Evolutionary conservation across 2,888 invertebrate genomes (phyloP).

Genomic region (Colletes collaris): DNA sequence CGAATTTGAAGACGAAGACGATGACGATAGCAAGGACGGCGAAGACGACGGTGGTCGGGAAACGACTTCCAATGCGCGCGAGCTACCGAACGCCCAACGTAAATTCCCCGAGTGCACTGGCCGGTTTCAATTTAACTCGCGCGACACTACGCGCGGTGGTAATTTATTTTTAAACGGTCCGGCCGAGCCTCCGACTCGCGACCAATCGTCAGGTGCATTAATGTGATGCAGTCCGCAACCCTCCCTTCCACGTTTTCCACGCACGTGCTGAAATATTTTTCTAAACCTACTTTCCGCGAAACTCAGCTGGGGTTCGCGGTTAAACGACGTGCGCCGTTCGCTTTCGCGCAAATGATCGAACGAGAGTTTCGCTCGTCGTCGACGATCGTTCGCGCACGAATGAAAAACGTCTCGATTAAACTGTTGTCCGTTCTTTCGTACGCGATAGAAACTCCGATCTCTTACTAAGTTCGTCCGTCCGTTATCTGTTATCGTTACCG

Average conservation of each 20-base stretch:
- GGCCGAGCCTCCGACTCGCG: conserved; percentile 70
- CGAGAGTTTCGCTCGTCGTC: too few relatives aligned
- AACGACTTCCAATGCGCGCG: not conserved
- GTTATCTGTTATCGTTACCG: not conserved
- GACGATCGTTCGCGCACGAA: not conserved
- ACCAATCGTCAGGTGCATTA: conserved; percentile 69
- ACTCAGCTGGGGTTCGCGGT: too few relatives aligned
- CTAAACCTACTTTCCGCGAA: not conserved
- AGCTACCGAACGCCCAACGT: conserved; percentile 29
- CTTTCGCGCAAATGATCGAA: not conserved
- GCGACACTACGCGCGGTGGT: conserved; percentile 52
- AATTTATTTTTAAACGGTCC: conserved; percentile 75
- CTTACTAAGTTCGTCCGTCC: not conserved
- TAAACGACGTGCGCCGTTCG: too few relatives aligned
- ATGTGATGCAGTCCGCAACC: conserved; percentile 9
- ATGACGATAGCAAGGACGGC: too few relatives aligned
- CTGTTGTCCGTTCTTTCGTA: too few relatives aligned
- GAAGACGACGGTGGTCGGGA: not conserved
- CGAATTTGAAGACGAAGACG: not conserved
- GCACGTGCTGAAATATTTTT: conserved; percentile 18
- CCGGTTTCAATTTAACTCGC: conserved; percentile 72
- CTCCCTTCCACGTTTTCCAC: not conserved
- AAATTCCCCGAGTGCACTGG: conserved; percentile 73
- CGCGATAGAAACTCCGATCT: not conserved
- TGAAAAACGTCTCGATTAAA: not conserved